These are phyloP conservation scores for Mamestra brassicae DNA, from an alignment of 2,888 invertebrate species.

Conservation along the genomic window DNA sequence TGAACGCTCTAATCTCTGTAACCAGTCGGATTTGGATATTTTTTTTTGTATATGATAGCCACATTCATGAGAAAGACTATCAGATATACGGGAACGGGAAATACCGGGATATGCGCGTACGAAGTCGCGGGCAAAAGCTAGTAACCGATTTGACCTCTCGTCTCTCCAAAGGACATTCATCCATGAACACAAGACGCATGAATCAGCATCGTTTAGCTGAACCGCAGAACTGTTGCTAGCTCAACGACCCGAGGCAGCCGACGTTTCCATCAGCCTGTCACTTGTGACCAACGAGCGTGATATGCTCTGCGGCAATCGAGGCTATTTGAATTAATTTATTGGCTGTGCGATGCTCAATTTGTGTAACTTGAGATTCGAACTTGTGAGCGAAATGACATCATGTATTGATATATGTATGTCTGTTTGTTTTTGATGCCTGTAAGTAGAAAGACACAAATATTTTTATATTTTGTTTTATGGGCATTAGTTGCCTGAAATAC, in stretches of 20 bases:
- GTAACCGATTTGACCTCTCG: not conserved
- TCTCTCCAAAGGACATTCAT: slow-evolving; percentile 1
- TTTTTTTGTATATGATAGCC: too few relatives aligned
- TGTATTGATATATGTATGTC: slow-evolving; percentile 2
- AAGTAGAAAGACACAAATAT: not conserved
- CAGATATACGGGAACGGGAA: too few relatives aligned
- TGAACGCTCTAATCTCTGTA: too few relatives aligned
- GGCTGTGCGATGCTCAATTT: slow-evolving; percentile 27
- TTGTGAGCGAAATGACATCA: slow-evolving; percentile 34
- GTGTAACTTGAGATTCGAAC: slow-evolving; percentile 37
- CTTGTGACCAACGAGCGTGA: slow-evolving; percentile 50
- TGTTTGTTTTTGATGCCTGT: not conserved
- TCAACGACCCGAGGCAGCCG: slow-evolving; percentile 48
- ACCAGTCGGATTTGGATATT: too few relatives aligned
- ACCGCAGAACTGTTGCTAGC: slow-evolving; percentile 31
- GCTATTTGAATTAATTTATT: slow-evolving; percentile 54
- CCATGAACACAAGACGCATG: not conserved
- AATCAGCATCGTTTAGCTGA: slow-evolving; percentile 44
- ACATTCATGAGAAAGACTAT: too few relatives aligned
- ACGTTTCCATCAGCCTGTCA: slow-evolving; percentile 50
- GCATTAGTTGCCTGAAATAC: too few relatives aligned
- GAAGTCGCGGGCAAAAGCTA: too few relatives aligned
- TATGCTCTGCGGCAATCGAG: slow-evolving; percentile 45
- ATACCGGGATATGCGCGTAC: too few relatives aligned
- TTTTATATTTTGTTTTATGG: too few relatives aligned